A percentile compares a stretch with the other conserved stretches of the same genome.
Evolutionary conservation across 2,888 invertebrate genomes (phyloP).

Genomic region (Julus scanicus): DNA sequence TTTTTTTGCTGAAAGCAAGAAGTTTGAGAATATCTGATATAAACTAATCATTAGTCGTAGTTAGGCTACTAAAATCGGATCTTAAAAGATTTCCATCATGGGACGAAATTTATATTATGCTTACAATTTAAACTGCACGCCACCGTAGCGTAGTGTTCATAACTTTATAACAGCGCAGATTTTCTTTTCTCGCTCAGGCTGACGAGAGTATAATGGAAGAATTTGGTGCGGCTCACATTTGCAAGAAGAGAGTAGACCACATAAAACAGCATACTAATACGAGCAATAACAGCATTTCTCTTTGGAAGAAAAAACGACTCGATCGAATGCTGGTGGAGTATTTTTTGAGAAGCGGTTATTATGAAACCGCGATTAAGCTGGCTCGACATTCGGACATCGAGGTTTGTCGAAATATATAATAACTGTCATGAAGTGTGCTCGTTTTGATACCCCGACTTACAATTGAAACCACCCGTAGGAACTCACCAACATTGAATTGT

Average conservation of each 20-base stretch:
- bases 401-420: constrained; percentile 60
- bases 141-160: too few species aligned
- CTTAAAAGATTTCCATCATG: too few species aligned
- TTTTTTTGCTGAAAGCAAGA: too few species aligned
- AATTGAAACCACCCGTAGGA: constrained; percentile 73
- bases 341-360: constrained; percentile 93
- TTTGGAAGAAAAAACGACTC: constrained; percentile 86
- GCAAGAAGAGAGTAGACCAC: constrained; percentile 92
- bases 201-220: constrained; percentile 94
- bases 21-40: too few species aligned
- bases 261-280: constrained; percentile 74
- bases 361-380: constrained; percentile 89
- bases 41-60: too few species aligned
- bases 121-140: too few species aligned
- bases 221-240: constrained; percentile 86
- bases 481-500: constrained; percentile 86
- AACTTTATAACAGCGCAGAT: too few species aligned
- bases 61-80: too few species aligned
- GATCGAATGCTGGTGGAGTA: constrained; percentile 98
- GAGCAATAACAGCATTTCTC: constrained; percentile 73
- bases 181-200: constrained; percentile 69
- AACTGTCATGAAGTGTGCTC: background rate
- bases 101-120: too few species aligned
- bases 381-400: constrained; percentile 77
- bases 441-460: background rate